phyloP scores from a whole-genome alignment of 2,797 vertebrate genomes.

The Mormyrops boulengeri region DNA sequence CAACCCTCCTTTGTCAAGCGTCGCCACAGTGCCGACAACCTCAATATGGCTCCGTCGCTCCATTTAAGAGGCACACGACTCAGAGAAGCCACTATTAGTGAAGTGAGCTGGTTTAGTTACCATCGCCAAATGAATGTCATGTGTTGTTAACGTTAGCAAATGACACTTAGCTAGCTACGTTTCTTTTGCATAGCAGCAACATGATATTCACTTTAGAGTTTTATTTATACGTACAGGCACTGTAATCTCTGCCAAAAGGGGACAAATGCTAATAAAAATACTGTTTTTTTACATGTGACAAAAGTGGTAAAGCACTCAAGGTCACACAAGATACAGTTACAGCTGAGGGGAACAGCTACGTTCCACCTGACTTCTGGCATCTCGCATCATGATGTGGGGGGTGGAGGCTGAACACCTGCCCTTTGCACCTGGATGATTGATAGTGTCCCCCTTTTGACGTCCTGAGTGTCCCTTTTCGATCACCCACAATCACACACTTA shows the following conservation, averaged over 20 bases:
- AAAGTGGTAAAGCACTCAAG: neutral
- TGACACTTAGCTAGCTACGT: neutral
- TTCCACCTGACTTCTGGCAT: neutral
- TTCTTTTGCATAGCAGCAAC: neutral
- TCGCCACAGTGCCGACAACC: neutral
- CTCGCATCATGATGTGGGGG: neutral
- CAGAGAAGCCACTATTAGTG: neutral
- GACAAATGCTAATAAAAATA: neutral
- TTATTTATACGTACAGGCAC: neutral
- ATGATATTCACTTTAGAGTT: neutral
- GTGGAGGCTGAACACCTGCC: neutral
- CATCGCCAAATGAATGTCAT: neutral
- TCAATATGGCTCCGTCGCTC: neutral
- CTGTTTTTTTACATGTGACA: neutral
- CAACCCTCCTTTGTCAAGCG: neutral
- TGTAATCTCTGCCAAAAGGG: neutral
- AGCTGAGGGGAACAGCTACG: neutral
- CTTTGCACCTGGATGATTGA: neutral
- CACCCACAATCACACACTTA: neutral
- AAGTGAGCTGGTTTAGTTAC: neutral
- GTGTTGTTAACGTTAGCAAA: neutral
- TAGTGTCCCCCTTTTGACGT: neutral
- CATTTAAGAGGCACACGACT: neutral
- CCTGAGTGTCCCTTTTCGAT: neutral
- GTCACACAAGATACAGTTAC: neutral